Evolutionary conservation across 2,113 vertebrate species (phyloP).

Genomic region (Cryptotis parvus): DNA sequence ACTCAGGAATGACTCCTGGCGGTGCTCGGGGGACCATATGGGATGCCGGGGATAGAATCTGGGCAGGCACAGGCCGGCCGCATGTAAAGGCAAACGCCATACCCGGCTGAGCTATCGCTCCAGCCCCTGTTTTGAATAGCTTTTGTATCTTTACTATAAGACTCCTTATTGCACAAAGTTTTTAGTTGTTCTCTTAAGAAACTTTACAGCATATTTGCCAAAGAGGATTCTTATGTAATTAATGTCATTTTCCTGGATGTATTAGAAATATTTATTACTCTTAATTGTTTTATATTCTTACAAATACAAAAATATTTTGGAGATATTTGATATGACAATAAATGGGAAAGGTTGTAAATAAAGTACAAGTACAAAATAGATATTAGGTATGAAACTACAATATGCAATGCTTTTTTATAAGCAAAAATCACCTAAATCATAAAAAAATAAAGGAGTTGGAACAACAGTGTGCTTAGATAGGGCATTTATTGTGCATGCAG

Average conservation of each 20-base stretch:
- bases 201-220: background rate
- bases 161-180: background rate
- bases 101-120: no score
- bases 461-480: no score
- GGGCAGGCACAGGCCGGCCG: no score
- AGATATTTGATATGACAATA: background rate
- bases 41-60: no score
- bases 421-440: no score
- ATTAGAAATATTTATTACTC: constrained; percentile 36
- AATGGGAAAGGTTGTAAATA: background rate
- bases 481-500: no score
- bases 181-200: constrained; percentile 34
- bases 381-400: background rate
- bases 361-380: background rate
- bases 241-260: background rate
- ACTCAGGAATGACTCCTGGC: no score
- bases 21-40: no score
- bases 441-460: no score
- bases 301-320: background rate
- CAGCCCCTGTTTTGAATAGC: background rate
- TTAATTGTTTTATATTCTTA: background rate
- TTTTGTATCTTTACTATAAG: background rate
- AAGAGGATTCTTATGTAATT: constrained; percentile 31
- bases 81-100: no score
- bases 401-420: background rate